Percentiles rank a stretch among this genome's conserved stretches.
Evolutionary conservation across 2,888 invertebrate species (phyloP).

Genomic region (Phrixothrix hirtus): DNA sequence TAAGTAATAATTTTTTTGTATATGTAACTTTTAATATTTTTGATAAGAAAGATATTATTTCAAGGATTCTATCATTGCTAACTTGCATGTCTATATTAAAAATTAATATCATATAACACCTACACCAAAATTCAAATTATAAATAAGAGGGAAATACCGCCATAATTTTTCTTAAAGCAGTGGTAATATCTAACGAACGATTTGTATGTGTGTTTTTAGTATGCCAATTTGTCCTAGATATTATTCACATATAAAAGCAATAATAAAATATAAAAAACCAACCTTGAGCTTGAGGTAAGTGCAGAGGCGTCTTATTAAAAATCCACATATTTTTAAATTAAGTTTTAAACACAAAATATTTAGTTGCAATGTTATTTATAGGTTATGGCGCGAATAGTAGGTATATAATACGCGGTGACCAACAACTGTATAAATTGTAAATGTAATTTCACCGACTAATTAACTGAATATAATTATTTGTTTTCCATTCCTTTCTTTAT

Average conservation of each 20-base stretch:
- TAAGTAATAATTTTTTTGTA: no score
- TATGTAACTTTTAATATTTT: no score
- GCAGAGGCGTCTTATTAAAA: constrained; percentile 32
- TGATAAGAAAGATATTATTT: no score
- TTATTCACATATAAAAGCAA: background rate
- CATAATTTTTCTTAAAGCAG: background rate
- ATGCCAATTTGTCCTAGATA: background rate
- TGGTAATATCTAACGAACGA: background rate
- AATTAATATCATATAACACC: background rate
- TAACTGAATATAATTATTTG: no score
- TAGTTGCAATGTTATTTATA: background rate
- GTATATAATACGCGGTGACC: no score
- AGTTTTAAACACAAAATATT: background rate
- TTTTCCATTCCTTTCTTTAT: no score
- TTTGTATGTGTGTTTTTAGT: background rate
- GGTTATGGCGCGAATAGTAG: constrained; percentile 9
- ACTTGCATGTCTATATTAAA: background rate
- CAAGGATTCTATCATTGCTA: no score
- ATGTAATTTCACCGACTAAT: no score
- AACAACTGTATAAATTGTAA: no score
- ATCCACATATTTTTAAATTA: constrained; percentile 36
- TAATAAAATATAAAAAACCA: constrained; percentile 18
- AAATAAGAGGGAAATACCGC: background rate
- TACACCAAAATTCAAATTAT: background rate
- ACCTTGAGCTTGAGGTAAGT: constrained; percentile 44